Evolutionary conservation across 2,797 vertebrate genomes (phyloP).

Genomic region (Chiloscyllium punctatum): DNA sequence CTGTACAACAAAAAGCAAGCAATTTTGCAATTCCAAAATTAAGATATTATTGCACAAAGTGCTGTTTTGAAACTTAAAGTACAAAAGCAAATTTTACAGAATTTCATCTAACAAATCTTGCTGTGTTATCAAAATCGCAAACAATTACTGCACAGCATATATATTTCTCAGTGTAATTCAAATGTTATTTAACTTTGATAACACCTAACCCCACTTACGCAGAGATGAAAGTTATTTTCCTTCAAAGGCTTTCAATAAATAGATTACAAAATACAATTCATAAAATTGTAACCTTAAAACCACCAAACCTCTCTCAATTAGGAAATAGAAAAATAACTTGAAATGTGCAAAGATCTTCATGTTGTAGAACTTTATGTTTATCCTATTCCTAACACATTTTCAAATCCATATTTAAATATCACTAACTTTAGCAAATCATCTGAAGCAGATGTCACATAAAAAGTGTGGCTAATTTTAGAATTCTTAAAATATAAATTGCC

Average conservation of each 20-base stretch:
- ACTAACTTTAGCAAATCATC: not conserved
- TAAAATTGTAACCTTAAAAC: not conserved
- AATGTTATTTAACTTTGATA: not conserved
- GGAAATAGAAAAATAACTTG: too few relatives aligned
- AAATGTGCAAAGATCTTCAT: not conserved
- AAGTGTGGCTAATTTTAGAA: not conserved
- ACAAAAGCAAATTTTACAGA: not conserved
- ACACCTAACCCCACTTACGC: not conserved
- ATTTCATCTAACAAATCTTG: not conserved
- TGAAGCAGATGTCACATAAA: too few relatives aligned
- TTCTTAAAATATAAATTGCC: not conserved
- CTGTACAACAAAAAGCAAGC: not conserved
- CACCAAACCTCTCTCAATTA: too few relatives aligned
- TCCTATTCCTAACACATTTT: not conserved
- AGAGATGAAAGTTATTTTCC: not conserved
- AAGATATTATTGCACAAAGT: constrained; percentile 10
- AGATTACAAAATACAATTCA: not conserved
- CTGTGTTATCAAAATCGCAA: not conserved
- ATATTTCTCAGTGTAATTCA: not conserved
- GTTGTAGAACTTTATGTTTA: not conserved
- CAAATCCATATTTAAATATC: not conserved
- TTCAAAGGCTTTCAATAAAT: not conserved
- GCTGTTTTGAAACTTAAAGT: not conserved
- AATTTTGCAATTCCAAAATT: constrained; percentile 15
- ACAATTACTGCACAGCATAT: not conserved